Conservation (phyloP, 1,140 invertebrate species). For the Agrilus planipennis region DNA sequence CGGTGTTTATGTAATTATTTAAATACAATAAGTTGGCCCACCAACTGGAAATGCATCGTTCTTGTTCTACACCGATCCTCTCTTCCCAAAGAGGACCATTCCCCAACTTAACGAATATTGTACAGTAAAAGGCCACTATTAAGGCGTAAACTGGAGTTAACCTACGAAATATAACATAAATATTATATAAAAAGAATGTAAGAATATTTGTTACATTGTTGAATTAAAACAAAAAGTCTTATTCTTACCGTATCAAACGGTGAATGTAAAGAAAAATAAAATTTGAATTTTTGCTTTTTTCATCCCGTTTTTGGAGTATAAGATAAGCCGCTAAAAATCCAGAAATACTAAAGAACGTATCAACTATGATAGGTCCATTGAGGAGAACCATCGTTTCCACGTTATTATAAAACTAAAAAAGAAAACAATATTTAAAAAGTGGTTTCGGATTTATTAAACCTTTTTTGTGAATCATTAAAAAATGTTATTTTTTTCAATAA, state of each 20-base stretch:
- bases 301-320: not conserved
- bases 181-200: no score
- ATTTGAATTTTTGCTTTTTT: constrained; percentile 5
- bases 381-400: no score
- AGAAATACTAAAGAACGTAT: constrained; percentile 57
- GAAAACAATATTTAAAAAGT: no score
- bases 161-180: constrained; percentile 33
- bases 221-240: not conserved
- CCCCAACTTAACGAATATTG: constrained; percentile 49
- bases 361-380: constrained; percentile 51
- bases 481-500: no score
- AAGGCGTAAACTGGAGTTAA: constrained; percentile 58
- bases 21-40: constrained; percentile 76
- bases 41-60: constrained; percentile 60
- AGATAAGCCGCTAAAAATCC: constrained; percentile 56
- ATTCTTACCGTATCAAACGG: not conserved
- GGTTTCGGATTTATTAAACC: no score
- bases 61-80: constrained; percentile 44
- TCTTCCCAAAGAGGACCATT: constrained; percentile 55
- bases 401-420: no score
- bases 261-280: constrained; percentile 9
- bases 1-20: constrained; percentile 67
- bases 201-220: no score
- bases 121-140: constrained; percentile 56
- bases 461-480: no score